These are phyloP conservation scores for Nasua narica DNA, from an alignment of 2,797 vertebrate genomes.

Conservation along the genomic window DNA sequence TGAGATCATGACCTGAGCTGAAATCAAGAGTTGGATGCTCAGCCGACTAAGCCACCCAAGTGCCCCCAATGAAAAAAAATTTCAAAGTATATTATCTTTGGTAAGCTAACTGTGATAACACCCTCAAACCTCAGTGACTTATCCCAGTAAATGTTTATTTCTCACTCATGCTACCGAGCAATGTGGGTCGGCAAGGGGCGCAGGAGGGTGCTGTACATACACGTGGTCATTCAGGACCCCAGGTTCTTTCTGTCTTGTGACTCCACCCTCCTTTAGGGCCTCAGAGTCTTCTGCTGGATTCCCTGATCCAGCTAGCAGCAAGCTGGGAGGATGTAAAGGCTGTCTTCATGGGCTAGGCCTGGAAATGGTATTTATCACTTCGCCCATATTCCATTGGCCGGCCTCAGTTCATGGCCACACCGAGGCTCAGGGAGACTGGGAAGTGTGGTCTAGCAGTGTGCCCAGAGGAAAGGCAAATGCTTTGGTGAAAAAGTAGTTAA, in stretches of 20 bases:
- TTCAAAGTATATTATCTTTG: background rate
- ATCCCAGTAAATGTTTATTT: constrained; percentile 8
- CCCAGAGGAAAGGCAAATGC: background rate
- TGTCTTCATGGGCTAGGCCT: background rate
- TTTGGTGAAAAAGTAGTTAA: constrained; percentile 21
- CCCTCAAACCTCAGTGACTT: background rate
- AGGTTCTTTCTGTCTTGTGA: background rate
- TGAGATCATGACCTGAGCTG: background rate
- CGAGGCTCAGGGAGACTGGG: background rate
- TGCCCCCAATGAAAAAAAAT: background rate
- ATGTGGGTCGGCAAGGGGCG: background rate
- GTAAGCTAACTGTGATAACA: background rate
- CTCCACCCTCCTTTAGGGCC: background rate
- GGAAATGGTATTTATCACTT: background rate
- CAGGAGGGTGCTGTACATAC: background rate
- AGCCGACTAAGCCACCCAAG: background rate
- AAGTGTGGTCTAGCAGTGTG: background rate
- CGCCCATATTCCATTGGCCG: background rate
- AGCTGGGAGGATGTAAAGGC: background rate
- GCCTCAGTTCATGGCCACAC: background rate
- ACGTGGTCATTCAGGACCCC: background rate
- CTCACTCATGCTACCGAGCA: background rate
- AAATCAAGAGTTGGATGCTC: background rate
- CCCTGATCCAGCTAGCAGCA: background rate
- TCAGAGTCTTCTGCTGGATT: background rate